These are phyloP conservation scores for Bombus sylvicola DNA, from an alignment of 1,140 invertebrate genomes.

Conservation along the genomic window DNA sequence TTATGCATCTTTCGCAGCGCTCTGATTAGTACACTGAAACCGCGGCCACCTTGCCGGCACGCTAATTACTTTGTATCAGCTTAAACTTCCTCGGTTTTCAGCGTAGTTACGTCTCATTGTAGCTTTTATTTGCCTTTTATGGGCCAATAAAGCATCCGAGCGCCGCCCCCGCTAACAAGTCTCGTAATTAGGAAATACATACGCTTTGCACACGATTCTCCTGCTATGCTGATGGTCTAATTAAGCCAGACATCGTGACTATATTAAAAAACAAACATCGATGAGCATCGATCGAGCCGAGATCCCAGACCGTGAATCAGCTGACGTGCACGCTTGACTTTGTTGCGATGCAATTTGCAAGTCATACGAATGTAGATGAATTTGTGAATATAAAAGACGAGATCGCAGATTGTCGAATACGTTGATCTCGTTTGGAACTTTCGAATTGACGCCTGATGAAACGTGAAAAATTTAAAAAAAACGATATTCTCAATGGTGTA, in stretches of 20 bases:
- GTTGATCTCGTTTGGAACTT: too few species aligned
- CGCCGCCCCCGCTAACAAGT: constrained; percentile 43
- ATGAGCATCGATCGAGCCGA: not conserved
- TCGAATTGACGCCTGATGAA: too few species aligned
- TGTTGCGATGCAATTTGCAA: not conserved
- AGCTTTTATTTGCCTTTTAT: constrained; percentile 47
- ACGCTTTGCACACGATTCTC: constrained; percentile 31
- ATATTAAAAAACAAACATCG: constrained; percentile 41
- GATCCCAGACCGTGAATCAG: too few species aligned
- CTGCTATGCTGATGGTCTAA: constrained; percentile 18
- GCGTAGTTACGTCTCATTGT: constrained; percentile 45
- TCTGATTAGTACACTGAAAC: constrained; percentile 48
- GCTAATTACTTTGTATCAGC: constrained; percentile 57
- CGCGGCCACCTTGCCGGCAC: constrained; percentile 25
- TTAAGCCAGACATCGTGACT: constrained; percentile 36
- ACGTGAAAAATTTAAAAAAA: too few species aligned
- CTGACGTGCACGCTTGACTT: not conserved
- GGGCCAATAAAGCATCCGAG: constrained; percentile 53
- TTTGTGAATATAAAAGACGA: too few species aligned
- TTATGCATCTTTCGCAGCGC: constrained; percentile 38
- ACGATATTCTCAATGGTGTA: too few species aligned
- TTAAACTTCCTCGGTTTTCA: constrained; percentile 58
- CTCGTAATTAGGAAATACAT: constrained; percentile 55
- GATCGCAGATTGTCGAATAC: too few species aligned
- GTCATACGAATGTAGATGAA: not conserved